Conservation (phyloP, 2,888 invertebrate genomes). For the Gastrophysa polygoni region DNA sequence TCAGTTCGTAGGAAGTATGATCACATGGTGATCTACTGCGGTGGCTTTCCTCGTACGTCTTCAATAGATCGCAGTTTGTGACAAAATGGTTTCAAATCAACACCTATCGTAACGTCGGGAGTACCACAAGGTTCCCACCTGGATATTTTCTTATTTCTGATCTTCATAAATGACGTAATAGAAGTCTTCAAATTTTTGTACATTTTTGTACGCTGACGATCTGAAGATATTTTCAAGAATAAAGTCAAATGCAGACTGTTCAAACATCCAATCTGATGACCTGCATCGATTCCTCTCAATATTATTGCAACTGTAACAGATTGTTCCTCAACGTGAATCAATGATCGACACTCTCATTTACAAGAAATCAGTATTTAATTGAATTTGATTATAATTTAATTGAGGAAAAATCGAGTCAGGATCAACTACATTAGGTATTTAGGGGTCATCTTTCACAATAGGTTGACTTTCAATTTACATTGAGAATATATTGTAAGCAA, state of each 20-base stretch:
- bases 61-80: too few species aligned
- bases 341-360: not conserved
- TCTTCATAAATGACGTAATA: not conserved
- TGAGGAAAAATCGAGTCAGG: not conserved
- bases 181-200: not conserved
- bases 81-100: too few species aligned
- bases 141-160: not conserved
- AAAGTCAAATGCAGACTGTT: not conserved
- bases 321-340: too few species aligned
- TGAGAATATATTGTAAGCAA: not conserved
- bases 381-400: too few species aligned
- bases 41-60: not conserved
- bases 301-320: conserved; percentile 3
- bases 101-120: not conserved
- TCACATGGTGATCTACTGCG: conserved; percentile 1
- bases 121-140: conserved; percentile 1
- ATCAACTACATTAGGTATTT: not conserved
- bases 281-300: not conserved
- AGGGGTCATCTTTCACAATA: not conserved
- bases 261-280: not conserved
- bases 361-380: not conserved
- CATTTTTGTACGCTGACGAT: not conserved
- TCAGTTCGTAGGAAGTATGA: too few species aligned
- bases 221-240: too few species aligned
- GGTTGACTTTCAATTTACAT: not conserved